Conservation (phyloP, 53 echinoderm and acorn worm species). For the Crossaster papposus region DNA sequence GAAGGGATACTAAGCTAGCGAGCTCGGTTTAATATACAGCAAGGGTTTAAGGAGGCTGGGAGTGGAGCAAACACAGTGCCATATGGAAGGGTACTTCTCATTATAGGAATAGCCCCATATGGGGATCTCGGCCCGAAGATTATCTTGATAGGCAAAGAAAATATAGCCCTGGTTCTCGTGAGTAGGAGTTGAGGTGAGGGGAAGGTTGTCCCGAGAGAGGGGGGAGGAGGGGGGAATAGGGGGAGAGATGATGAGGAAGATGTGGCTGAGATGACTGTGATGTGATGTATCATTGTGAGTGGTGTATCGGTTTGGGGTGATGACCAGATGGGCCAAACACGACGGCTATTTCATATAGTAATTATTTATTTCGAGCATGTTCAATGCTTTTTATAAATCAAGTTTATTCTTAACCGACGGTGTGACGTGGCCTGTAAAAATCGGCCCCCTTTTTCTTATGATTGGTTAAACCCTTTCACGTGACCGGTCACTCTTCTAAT, state of each 20-base stretch:
- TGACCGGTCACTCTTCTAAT: no score
- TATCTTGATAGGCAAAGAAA: slow-evolving; percentile 52
- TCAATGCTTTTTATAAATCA: no score
- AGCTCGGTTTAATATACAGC: background rate
- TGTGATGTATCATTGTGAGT: slow-evolving; percentile 15
- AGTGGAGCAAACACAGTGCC: background rate
- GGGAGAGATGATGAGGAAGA: background rate
- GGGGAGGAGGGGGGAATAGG: background rate
- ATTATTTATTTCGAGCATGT: background rate
- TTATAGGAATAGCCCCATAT: slow-evolving; percentile 35
- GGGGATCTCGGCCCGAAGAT: slow-evolving; percentile 5
- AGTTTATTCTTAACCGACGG: no score
- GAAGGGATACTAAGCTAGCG: background rate
- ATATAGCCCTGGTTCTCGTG: slow-evolving; percentile 32
- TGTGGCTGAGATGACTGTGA: background rate
- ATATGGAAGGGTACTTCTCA: slow-evolving; percentile 40
- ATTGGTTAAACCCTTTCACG: no score
- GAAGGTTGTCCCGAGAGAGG: background rate
- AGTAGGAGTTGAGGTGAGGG: slow-evolving; percentile 17
- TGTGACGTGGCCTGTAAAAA: no score
- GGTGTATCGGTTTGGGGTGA: background rate
- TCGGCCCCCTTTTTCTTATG: no score
- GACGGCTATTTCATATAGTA: slow-evolving; percentile 9
- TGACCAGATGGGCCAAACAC: slow-evolving; percentile 32
- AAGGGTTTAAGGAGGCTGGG: background rate